These are phyloP conservation scores for Rhodinocichla rosea DNA, from an alignment of 2,113 vertebrate species.

Conservation along the genomic window DNA sequence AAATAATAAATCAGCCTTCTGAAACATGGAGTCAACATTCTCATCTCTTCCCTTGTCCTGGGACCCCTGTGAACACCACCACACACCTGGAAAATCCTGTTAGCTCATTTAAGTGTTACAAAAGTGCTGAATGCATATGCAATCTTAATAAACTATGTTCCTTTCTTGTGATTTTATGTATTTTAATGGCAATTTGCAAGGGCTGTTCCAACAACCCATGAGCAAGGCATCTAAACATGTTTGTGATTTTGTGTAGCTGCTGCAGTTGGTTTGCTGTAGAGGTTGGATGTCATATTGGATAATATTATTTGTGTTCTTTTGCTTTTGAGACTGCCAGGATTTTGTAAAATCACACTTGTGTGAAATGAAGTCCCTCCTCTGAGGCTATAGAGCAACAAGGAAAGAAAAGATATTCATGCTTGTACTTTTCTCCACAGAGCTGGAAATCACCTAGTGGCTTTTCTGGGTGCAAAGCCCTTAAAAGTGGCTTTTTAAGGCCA, in stretches of 20 bases:
- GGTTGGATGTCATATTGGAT: neutral
- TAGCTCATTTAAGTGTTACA: neutral
- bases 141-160: accelerated
- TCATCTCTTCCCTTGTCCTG: too few relatives aligned
- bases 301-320: neutral
- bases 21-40: too few relatives aligned
- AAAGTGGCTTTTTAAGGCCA: neutral
- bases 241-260: neutral
- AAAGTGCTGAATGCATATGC: neutral
- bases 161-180: neutral
- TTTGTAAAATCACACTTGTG: neutral
- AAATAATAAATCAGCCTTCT: too few relatives aligned
- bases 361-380: neutral
- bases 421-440: neutral
- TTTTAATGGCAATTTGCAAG: neutral
- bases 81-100: neutral
- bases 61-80: too few relatives aligned
- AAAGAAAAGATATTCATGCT: neutral
- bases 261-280: neutral
- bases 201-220: neutral
- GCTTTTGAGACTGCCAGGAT: neutral
- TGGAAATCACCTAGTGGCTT: neutral
- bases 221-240: neutral
- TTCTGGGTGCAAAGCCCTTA: neutral
- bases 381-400: neutral